Base-by-base conservation (phyloP, 2,888 invertebrate genomes). In the Isotomurus palustris region DNA sequence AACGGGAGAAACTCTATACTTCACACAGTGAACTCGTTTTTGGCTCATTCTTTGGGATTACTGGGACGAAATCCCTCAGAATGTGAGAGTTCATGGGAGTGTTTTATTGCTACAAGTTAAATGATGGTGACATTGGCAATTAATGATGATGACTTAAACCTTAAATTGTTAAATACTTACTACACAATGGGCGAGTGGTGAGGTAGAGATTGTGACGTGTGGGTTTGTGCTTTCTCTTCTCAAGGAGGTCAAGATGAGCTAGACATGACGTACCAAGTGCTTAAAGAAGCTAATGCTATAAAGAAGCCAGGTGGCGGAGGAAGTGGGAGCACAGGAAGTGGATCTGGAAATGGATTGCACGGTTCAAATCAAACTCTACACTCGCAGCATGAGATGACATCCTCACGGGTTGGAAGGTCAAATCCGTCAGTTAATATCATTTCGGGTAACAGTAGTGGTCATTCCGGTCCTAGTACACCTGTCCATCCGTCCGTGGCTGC, bases 281-380 rank as follows among this genome's bases (percentile, higher is more conserved):
- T 92, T 82, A 91, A 91, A 82, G 89, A 91, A 78, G 91, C 91
- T 75, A 90, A 89, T 76, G 91, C 91, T 82, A 87, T 91, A 52
- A 69, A 69, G 50, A 68, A 66, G 44, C 64, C 66, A 8, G 53
- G 64, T 8, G 56, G 61, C 6, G 51, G 47, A 27, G 60, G 55
- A 8, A 52, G 62, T 38, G 62, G 66, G 49, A 58, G 65, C 25
- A 53, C 57, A 28, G 60, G 66, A 21, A 51, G 56, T 38, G 66
- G 69, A 17, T 62, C 62, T 12, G 67, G 67, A 49, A 67, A 65
- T 53, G 67, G 66, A 22, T 32, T 66, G 36, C 66, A 66, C 51
- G 68, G 67, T 29, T 70, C 70, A 22, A 62, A 58, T 17, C 63
- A 64, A 58, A 67, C 68, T 17, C 52, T 68, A 14, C 65, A 67